Evolutionary conservation across 2,113 vertebrate species (phyloP).

Genomic region (Malurus alboscapulatus): DNA sequence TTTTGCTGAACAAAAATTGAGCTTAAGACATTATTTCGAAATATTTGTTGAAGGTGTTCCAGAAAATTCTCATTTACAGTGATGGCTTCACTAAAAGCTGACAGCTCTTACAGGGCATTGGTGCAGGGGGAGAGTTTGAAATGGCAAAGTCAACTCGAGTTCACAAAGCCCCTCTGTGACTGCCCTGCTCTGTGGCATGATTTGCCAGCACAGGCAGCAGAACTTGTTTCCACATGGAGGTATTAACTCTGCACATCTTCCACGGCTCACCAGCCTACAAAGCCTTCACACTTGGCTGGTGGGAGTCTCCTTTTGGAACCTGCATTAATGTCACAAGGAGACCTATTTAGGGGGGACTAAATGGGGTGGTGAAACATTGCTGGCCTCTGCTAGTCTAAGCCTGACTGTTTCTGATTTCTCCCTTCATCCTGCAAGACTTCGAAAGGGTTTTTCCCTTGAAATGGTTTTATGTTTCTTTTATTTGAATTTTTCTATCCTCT

Average conservation of each 20-base stretch:
- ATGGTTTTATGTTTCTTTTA: background rate
- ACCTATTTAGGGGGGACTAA: background rate
- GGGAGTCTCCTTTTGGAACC: background rate
- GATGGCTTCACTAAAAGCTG: background rate
- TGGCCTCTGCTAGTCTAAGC: background rate
- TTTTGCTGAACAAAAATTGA: background rate
- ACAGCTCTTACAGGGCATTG: background rate
- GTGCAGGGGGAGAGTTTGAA: background rate
- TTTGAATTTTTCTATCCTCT: background rate
- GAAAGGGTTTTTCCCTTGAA: background rate
- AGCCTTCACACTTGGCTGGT: background rate
- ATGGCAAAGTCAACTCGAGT: background rate
- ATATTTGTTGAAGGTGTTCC: background rate
- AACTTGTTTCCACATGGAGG: background rate
- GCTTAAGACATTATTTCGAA: background rate
- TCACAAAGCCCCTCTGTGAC: background rate
- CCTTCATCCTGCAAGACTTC: background rate
- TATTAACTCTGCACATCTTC: background rate
- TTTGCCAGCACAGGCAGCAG: background rate
- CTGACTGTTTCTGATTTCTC: background rate
- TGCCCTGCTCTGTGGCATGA: fast-evolving
- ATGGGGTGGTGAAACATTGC: background rate
- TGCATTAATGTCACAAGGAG: background rate
- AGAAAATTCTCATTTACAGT: background rate
- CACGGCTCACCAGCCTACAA: background rate